These are phyloP conservation scores for Volucella inanis DNA, from an alignment of 2,888 invertebrate species.

Conservation along the genomic window DNA sequence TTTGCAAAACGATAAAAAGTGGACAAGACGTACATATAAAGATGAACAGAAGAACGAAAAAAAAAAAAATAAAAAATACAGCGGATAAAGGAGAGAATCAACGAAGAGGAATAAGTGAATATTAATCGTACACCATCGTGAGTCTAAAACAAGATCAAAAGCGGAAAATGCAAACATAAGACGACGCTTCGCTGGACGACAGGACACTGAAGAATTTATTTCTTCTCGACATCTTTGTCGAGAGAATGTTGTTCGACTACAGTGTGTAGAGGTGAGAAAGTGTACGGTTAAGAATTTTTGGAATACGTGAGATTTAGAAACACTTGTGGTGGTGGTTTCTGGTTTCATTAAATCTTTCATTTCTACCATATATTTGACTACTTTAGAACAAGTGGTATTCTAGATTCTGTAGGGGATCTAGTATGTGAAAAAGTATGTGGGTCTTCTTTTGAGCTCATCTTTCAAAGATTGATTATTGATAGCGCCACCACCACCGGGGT, in stretches of 20 bases:
- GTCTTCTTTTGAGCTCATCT: too few relatives aligned
- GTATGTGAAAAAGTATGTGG: too few relatives aligned
- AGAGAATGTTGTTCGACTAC: not conserved
- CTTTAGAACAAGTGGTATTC: too few relatives aligned
- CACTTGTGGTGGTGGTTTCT: too few relatives aligned
- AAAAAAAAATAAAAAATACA: not conserved
- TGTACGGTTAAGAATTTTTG: too few relatives aligned
- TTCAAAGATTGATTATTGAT: too few relatives aligned
- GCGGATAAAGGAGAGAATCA: conserved; percentile 15
- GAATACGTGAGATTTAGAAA: too few relatives aligned
- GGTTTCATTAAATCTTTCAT: too few relatives aligned
- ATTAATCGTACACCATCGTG: conserved; percentile 68
- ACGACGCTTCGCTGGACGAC: not conserved
- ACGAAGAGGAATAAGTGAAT: conserved; percentile 68
- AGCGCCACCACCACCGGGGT: too few relatives aligned
- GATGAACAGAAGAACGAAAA: not conserved
- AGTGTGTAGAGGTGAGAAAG: too few relatives aligned
- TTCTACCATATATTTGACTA: too few relatives aligned
- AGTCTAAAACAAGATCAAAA: conserved; percentile 53
- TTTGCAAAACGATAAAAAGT: conserved; percentile 63
- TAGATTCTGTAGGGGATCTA: too few relatives aligned
- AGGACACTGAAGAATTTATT: conserved; percentile 32
- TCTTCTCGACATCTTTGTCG: conserved; percentile 9
- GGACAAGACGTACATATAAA: conserved; percentile 7
- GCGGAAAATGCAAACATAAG: conserved; percentile 16